Base-by-base conservation (phyloP, 1,140 invertebrate genomes). In the Drosophila saltans region DNA sequence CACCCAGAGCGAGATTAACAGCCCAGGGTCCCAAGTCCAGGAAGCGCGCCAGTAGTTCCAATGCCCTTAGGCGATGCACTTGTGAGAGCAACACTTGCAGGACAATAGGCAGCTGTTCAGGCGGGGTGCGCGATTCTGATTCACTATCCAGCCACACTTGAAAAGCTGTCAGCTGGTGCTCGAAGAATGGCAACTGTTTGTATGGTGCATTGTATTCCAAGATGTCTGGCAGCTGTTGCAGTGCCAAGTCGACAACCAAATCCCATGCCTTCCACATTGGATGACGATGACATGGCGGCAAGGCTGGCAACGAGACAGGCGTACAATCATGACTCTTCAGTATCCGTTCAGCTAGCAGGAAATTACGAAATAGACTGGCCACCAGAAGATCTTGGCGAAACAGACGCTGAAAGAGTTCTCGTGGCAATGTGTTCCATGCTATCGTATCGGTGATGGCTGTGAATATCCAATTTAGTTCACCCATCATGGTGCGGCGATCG, bases 391-490 rank as follows among this genome's bases (percentile, higher is more conserved):
- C 99, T 93, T 99, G 98, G 6, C 99, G 94, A 93, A 99, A 99
- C 66, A 99, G 93, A 91, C 97, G 97, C 93, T 99, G 98, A 93
- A 99, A 99, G 72, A 98, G 93, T 86, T 99, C 98, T 93, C 93
- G 78, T 11, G 98, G 97, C 69, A 99, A 93, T 48, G 96, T 97
- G 91, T 99, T 99, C 98, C 98, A 99, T 0, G 99, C 99, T 91
- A 99, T 99, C n/a, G 99, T 99, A 92, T 99, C 99, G 2, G 99
- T 99, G 64, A 99, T 99, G 6, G 99, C 99, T 40, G 99, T 99
- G 93, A 99, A 99, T 91, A 99, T 99, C 99, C 99, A 99, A 94
- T 99, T 99, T 48, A 99, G 93, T 94, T 99, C 98, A 63, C 99
- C 99, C 68, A 99, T 94, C 97, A 99, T 98, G 30, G 99, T 99